Base-by-base conservation (phyloP, 2,113 vertebrate genomes). In the Charadrius vociferus region DNA sequence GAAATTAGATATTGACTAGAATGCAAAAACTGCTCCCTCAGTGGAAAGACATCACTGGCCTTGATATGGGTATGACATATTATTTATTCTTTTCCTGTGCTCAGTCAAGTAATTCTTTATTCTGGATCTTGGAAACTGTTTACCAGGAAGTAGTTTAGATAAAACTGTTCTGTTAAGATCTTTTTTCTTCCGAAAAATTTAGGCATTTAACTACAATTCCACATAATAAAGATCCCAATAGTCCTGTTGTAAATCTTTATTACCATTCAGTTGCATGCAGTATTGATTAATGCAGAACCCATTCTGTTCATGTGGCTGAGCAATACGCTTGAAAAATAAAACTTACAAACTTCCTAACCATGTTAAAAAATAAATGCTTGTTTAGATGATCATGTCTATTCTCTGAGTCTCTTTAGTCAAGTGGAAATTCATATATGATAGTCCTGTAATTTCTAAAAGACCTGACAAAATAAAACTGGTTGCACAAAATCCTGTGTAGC, bases 1-100 rank as follows among this genome's bases (percentile, higher is more conserved):
- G 63, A 93, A 96, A 95, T 92, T 90, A 92, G 63, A 70, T 94
- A 94, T 90, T 83, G 94, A 93, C 55, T 90, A 62, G 88, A 90
- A 92, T 85, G 23, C 47, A 84, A 86, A 89, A 74, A 37, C 11
- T 23, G 26, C 30, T 81, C 24, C 43, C 61, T 93, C 30, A 10
- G 11, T 80, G 52, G 56, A 87, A 94, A 75, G 56, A 49, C 27
- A 68, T 56, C 43, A 5, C 43, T 71, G 62, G 22, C 27, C 27
- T 92, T 62, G 24, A 71, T 52, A 55, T 74, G 29, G 14, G 3
- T 43, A 52, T 55, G 63, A 81, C 59, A 74, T 34, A 62, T 30
- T 50, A 53, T 66, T 71, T 88, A 92, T 52, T 72, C 9, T 81
- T 34, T 87, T 81, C 55, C 27, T 55, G 3, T 50, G 11, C 45